These are phyloP conservation scores for Macrostomum lignano DNA, from an alignment of 1,140 invertebrate species.

Conservation along the genomic window DNA sequence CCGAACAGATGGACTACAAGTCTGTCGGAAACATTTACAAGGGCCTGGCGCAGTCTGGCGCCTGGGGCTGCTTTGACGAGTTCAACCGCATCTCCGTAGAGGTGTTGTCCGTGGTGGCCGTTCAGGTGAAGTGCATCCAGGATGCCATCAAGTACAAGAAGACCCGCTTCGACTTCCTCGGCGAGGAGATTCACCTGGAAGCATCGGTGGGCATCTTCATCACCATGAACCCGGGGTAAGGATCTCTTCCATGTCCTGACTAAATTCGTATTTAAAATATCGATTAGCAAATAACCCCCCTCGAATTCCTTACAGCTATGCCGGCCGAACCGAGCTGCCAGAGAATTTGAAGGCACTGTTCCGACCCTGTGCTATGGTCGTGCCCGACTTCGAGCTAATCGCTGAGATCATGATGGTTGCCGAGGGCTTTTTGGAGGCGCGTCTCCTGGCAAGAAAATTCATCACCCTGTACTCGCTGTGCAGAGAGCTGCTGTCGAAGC, in stretches of 20 bases:
- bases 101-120: conserved; percentile 75
- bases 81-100: conserved; percentile 86
- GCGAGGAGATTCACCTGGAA: conserved; percentile 51
- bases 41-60: conserved; percentile 73
- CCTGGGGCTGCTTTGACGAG: conserved; percentile 91
- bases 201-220: conserved; percentile 73
- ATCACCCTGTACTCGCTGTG: conserved; percentile 78
- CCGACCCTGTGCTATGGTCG: conserved; percentile 79
- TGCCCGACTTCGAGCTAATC: conserved; percentile 81
- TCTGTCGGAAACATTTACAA: conserved; percentile 88
- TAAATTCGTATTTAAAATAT: too few species aligned
- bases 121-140: conserved; percentile 68
- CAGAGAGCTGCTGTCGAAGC: conserved; percentile 70
- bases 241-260: too few species aligned
- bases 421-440: conserved; percentile 77
- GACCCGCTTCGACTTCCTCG: conserved; percentile 62
- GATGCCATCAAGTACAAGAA: conserved; percentile 75
- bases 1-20: conserved; percentile 90
- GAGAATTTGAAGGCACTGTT: conserved; percentile 66
- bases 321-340: conserved; percentile 60
- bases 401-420: conserved; percentile 94
- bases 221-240: conserved; percentile 83
- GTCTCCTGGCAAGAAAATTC: conserved; percentile 66
- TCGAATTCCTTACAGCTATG: too few species aligned
- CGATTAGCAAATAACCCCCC: too few species aligned